A percentile compares a stretch with the other conserved stretches of the same genome.
Evolutionary conservation across 2,113 vertebrate species (phyloP).

Genomic region (Cyrtonyx montezumae): DNA sequence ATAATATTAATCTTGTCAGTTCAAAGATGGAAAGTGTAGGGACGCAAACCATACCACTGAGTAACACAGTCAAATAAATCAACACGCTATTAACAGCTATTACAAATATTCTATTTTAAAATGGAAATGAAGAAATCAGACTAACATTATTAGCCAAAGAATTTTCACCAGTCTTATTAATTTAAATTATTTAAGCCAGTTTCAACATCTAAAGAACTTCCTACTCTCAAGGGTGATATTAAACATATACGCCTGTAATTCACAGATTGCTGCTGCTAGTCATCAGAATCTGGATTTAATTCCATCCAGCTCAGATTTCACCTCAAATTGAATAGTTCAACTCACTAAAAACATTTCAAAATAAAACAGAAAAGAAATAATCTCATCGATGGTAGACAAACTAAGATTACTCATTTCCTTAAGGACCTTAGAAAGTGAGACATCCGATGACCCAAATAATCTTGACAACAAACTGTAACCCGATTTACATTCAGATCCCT

Average conservation of each 20-base stretch:
- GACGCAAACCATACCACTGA: not conserved
- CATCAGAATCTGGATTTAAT: slow-evolving; percentile 52
- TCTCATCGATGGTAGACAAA: not conserved
- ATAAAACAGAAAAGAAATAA: not conserved
- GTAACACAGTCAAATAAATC: not conserved
- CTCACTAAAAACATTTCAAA: slow-evolving; percentile 18
- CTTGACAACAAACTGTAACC: not conserved
- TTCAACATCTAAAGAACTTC: slow-evolving; percentile 66
- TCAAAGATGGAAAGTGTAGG: not conserved
- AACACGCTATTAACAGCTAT: slow-evolving; percentile 16
- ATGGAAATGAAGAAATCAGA: slow-evolving; percentile 36
- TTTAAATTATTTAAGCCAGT: slow-evolving; percentile 61
- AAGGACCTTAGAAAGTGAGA: not conserved
- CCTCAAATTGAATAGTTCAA: slow-evolving; percentile 22
- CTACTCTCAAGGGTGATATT: slow-evolving; percentile 35
- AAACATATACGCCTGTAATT: slow-evolving; percentile 5
- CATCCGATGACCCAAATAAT: not conserved
- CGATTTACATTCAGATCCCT: not conserved
- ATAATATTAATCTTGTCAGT: not conserved
- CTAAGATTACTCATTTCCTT: not conserved
- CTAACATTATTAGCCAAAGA: slow-evolving; percentile 53
- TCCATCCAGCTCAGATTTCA: slow-evolving; percentile 5
- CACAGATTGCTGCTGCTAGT: slow-evolving; percentile 48
- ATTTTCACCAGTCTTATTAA: slow-evolving; percentile 54
- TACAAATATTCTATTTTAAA: slow-evolving; percentile 45